A percentile compares a stretch with the other conserved stretches of the same genome.
Evolutionary conservation across 37 sponge, comb jelly and placozoan genomes (phyloP).

Genomic region (Dysidea cf. avara): DNA sequence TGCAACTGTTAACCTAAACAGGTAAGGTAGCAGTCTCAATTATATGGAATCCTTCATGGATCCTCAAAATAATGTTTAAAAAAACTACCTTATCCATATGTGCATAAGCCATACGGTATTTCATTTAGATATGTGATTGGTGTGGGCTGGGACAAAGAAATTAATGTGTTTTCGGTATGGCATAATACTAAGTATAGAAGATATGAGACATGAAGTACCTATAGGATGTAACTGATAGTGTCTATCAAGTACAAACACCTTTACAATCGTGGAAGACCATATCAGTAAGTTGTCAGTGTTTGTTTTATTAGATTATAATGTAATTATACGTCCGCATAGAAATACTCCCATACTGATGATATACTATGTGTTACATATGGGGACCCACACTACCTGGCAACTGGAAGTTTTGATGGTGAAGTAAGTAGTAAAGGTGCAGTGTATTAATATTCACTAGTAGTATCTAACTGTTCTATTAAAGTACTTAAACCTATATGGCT

Average conservation of each 20-base stretch:
- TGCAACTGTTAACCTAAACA: too few relatives aligned
- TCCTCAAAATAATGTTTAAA: too few relatives aligned
- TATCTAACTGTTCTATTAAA: too few relatives aligned
- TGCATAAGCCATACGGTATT: too few relatives aligned
- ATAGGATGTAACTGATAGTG: slow-evolving; percentile 34
- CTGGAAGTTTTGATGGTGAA: slow-evolving; percentile 90
- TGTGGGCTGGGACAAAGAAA: slow-evolving; percentile 90
- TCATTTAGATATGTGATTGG: slow-evolving; percentile 65
- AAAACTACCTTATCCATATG: too few relatives aligned
- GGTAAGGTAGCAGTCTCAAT: too few relatives aligned
- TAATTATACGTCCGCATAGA: slow-evolving; percentile 13
- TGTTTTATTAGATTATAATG: not conserved
- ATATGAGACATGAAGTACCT: too few relatives aligned
- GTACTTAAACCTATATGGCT: too few relatives aligned
- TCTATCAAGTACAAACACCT: slow-evolving; percentile 22
- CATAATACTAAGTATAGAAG: not conserved
- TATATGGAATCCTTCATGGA: too few relatives aligned
- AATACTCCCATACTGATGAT: slow-evolving; percentile 69
- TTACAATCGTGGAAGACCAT: slow-evolving; percentile 34
- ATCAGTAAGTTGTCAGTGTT: slow-evolving; percentile 31
- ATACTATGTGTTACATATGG: slow-evolving; percentile 75
- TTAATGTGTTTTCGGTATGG: slow-evolving; percentile 84
- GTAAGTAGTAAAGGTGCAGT: slow-evolving; percentile 19
- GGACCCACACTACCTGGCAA: slow-evolving; percentile 69
- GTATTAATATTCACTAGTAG: too few relatives aligned